Evolutionary conservation across 2,888 invertebrate species (phyloP).

Genomic region (Oscheius sp.): DNA sequence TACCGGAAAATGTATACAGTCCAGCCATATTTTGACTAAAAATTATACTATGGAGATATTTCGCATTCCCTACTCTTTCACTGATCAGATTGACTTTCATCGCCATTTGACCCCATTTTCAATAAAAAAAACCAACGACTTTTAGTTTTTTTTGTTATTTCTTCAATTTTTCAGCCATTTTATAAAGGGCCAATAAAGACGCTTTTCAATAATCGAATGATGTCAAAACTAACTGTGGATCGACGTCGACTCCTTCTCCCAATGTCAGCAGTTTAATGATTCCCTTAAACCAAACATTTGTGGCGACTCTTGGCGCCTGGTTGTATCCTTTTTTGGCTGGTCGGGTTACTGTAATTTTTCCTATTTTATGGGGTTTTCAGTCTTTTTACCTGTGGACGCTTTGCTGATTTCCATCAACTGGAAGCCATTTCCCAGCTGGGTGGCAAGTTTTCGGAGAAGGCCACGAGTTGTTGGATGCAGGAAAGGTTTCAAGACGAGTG

Average conservation of each 20-base stretch:
- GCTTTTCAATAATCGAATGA: not conserved
- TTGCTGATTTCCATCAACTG: not conserved
- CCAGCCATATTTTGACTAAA: too few relatives aligned
- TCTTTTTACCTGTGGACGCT: not conserved
- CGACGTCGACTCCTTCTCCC: not conserved
- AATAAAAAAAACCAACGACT: too few relatives aligned
- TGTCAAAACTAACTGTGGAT: slow-evolving; percentile 12
- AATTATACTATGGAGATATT: too few relatives aligned
- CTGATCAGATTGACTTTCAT: too few relatives aligned
- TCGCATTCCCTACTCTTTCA: too few relatives aligned
- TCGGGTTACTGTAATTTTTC: not conserved
- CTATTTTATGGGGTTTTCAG: not conserved
- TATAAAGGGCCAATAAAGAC: not conserved
- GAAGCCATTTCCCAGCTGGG: slow-evolving; percentile 1
- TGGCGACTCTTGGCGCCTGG: not conserved
- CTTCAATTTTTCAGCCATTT: too few relatives aligned
- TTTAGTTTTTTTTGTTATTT: too few relatives aligned
- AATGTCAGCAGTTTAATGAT: not conserved
- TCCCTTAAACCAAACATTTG: slow-evolving; percentile 2
- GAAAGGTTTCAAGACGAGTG: not conserved
- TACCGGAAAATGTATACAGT: too few relatives aligned
- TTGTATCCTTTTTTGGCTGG: too few relatives aligned
- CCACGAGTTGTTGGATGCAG: not conserved
- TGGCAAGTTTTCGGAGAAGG: not conserved
- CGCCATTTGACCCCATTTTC: too few relatives aligned